Base-by-base conservation (phyloP, 1,140 invertebrate genomes). In the Anoplophora glabripennis region DNA sequence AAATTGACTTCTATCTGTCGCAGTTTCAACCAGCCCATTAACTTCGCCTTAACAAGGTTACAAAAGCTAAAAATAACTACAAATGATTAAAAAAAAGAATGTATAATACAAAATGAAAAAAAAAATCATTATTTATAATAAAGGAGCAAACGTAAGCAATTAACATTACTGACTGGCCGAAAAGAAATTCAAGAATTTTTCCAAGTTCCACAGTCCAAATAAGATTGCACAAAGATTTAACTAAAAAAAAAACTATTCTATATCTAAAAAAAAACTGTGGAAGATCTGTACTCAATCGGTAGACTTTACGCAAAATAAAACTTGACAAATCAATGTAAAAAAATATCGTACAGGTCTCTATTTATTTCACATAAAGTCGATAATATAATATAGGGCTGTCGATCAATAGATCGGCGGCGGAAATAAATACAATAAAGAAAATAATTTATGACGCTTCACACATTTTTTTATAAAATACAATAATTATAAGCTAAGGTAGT, bases 1-100 rank as follows among this genome's bases (percentile, higher is more conserved):
- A 64, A 69, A 65, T 68, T 65, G 63, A 64, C 66, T 61, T 65
- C 55, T 53, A 63, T 62, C 55, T 63, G 59, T 58, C 59, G 54
- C 66, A 63, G 61, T 46, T 53, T 46, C 56, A 64, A 52, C 60
- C 54, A 45, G 40, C 42, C 52, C 57, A 59, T 52, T 53, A 51
- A 51, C 65, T 60, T 52, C 59, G 33, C 49, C 8, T 53, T 48
- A 45, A 56, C 17, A 56, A 54, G 9, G 9, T 34, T 34, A 12
- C n/a, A 55, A 45, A 21, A 41, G 33, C 14, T 21, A 53, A 53
- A 41, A 33, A 46, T 9, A 40, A 53, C 14, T 53, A 17, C 44
- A 46, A 12, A 46, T 28, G 21, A 28, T 61, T n/a, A 11, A 40
- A 12, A 37, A n/a, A 54, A 46, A 47, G 55, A 48, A 49, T 28